Evolutionary conservation across 2,113 vertebrate genomes (phyloP).

Genomic region (Tonatia bakeri): DNA sequence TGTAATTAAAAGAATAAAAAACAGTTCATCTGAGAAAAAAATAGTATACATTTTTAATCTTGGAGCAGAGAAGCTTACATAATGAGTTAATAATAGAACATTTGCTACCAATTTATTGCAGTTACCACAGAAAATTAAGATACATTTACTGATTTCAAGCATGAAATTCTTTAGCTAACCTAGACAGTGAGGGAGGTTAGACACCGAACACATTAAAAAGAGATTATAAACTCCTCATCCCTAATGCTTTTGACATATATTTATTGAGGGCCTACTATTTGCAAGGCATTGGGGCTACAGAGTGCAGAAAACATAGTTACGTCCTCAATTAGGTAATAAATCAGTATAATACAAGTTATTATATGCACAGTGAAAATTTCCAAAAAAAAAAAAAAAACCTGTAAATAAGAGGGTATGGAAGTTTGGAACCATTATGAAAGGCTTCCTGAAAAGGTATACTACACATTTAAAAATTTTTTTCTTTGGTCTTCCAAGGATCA

Average conservation of each 20-base stretch:
- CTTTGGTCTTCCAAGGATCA: background rate
- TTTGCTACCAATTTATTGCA: constrained; percentile 56
- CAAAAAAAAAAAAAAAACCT: background rate
- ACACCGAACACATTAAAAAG: background rate
- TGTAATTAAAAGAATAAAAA: constrained; percentile 63
- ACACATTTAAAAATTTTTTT: background rate
- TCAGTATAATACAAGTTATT: background rate
- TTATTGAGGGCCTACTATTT: background rate
- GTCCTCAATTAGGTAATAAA: background rate
- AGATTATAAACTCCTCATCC: background rate
- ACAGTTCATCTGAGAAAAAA: constrained; percentile 57
- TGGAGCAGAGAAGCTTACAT: constrained; percentile 45
- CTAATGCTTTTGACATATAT: background rate
- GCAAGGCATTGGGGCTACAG: background rate
- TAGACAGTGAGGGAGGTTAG: background rate
- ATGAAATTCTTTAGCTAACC: constrained; percentile 23
- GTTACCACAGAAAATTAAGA: constrained; percentile 60
- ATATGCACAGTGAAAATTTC: background rate
- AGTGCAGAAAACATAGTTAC: background rate
- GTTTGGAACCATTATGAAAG: background rate
- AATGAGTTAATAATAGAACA: constrained; percentile 53
- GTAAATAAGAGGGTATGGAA: background rate
- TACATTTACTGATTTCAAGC: constrained; percentile 48
- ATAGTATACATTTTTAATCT: constrained; percentile 58
- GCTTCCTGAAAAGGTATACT: background rate